Percentiles rank a stretch among this genome's conserved stretches.
These are phyloP conservation scores for Ichneumon xanthorius DNA, from an alignment of 2,888 invertebrate species.

Conservation along the genomic window DNA sequence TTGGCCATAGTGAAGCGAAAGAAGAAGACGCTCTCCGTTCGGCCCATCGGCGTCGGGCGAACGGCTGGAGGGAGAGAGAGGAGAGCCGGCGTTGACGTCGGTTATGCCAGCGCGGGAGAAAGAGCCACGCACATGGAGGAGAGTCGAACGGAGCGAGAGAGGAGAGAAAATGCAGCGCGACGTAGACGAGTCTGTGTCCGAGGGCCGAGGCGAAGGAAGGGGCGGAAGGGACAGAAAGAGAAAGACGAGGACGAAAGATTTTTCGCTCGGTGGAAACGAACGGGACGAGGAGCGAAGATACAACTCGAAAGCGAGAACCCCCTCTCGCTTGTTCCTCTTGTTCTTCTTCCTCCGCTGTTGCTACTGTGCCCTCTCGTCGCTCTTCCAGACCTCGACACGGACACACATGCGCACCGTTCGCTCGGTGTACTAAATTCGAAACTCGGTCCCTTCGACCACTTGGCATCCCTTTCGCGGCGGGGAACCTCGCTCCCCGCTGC, in stretches of 20 bases:
- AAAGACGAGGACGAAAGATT: slow-evolving; percentile 54
- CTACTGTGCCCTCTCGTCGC: slow-evolving; percentile 29
- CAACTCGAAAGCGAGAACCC: slow-evolving; percentile 11
- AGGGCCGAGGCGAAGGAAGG: slow-evolving; percentile 57
- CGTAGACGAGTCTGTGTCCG: slow-evolving; percentile 53
- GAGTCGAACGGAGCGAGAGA: slow-evolving; percentile 8
- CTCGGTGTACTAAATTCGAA: background rate
- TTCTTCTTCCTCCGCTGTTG: slow-evolving; percentile 27
- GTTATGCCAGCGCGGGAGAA: slow-evolving; percentile 28
- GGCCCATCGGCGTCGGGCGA: slow-evolving; percentile 39
- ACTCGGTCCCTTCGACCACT: slow-evolving; percentile 17
- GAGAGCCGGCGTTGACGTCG: slow-evolving; percentile 15
- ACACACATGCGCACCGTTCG: slow-evolving; percentile 5
- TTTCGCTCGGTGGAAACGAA: slow-evolving; percentile 41
- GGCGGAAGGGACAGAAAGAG: slow-evolving; percentile 61
- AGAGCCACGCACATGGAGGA: slow-evolving; percentile 18
- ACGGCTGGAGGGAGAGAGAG: slow-evolving; percentile 29
- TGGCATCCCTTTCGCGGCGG: slow-evolving; percentile 23
- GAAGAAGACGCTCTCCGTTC: slow-evolving; percentile 63
- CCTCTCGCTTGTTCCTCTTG: slow-evolving; percentile 30
- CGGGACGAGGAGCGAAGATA: slow-evolving; percentile 29
- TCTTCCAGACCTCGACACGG: background rate
- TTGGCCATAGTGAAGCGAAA: slow-evolving; percentile 50
- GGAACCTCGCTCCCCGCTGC: background rate
- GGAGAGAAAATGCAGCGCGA: slow-evolving; percentile 31